Base-by-base conservation (phyloP, 2,797 vertebrate genomes). In the Hozukius guyotensis region DNA sequence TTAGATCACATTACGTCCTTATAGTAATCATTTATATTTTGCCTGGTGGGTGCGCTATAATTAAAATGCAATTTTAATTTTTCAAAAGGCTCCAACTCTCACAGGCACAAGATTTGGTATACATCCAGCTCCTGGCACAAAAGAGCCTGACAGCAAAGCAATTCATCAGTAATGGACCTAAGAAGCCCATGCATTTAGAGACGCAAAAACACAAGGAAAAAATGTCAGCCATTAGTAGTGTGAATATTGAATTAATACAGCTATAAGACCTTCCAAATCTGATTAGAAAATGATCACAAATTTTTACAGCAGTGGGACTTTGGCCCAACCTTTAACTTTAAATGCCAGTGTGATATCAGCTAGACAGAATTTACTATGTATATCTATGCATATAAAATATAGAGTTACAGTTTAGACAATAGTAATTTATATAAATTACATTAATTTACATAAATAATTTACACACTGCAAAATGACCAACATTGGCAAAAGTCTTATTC, bases 61-160 rank as follows among this genome's bases (percentile, higher is more conserved):
- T 92, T 88, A 90, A 91, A 92, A 88, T 82, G 70, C 75, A 70
- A 83, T 92, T 88, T 55, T 18, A 90, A 85, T 88, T 75, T 87
- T 83, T 83, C 66, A 85, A 86, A 87, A 90, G 81, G 55, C 31
- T 89, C 62, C 64, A 82, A 84, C 70, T 93, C 90, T 88, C 69
- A 49, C 46, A 84, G 83, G 83, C 76, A 70, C 66, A 64, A 24
- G 56, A 72, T 75, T 76, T 92, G 87, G 85, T 89, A 53, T 79
- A 85, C 76, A 90, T 85, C 87, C 88, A 92, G 81, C 65, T 80
- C 53, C 78, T 83, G 82, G 79, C 76, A 84, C 49, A 80, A 86
- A 89, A 66, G 75, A 87, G 69, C 79, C 78, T 80, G 83, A 91
- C 84, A 84, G 85, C 83, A 75, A 79, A 80, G 75, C 82, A 88